Conservation (phyloP, 2,888 invertebrate genomes). For the Synergus laeviventris region DNA sequence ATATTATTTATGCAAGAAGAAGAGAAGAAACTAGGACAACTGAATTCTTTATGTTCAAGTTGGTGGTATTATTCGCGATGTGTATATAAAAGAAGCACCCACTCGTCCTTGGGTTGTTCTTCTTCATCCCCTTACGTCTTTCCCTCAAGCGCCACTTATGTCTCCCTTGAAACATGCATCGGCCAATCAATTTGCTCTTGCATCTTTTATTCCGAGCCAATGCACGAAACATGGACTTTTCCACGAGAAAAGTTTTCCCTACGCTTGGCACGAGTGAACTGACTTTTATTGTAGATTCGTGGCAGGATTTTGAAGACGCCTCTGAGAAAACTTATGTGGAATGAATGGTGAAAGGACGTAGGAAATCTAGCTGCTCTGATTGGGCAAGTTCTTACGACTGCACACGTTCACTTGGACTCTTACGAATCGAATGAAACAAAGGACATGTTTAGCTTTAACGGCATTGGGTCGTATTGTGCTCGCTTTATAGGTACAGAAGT, state of each 20-base stretch:
- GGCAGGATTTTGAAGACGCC: slow-evolving; percentile 2
- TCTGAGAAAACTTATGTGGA: not conserved
- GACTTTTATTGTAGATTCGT: slow-evolving; percentile 33
- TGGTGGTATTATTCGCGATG: slow-evolving; percentile 14
- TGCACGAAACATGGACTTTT: slow-evolving; percentile 24
- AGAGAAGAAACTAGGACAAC: slow-evolving; percentile 62
- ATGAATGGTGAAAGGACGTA: not conserved
- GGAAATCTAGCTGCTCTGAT: slow-evolving; percentile 3
- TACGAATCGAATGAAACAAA: slow-evolving; percentile 1
- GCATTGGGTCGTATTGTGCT: not conserved
- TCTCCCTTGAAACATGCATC: slow-evolving; percentile 61
- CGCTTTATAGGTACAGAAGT: not conserved
- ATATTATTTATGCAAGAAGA: slow-evolving; percentile 64
- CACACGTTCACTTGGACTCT: not conserved
- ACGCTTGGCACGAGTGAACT: not conserved
- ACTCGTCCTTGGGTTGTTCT: slow-evolving; percentile 7
- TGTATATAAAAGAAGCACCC: slow-evolving; percentile 27
- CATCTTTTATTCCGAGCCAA: slow-evolving; percentile 48
- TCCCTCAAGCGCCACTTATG: slow-evolving; percentile 54
- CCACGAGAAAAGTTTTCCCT: slow-evolving; percentile 42
- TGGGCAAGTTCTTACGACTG: slow-evolving; percentile 2
- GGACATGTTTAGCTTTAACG: not conserved
- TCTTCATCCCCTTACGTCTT: slow-evolving; percentile 29
- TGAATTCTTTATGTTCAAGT: slow-evolving; percentile 42
- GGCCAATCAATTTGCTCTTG: slow-evolving; percentile 60